Base-by-base conservation (phyloP, 2,797 vertebrate genomes). In the Pyrocephalus nanus region DNA sequence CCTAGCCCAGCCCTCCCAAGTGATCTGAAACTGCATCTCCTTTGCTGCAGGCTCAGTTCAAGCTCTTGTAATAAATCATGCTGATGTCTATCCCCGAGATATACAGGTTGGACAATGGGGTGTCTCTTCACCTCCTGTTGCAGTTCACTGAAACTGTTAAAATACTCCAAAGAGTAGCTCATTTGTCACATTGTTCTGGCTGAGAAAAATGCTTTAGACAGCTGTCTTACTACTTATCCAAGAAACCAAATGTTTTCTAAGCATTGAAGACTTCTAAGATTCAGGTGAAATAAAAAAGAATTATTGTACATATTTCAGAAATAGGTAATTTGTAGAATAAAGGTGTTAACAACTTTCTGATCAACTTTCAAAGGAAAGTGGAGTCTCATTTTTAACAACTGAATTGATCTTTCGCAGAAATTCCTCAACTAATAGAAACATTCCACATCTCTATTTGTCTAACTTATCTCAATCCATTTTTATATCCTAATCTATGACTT, bases 11-110 rank as follows among this genome's bases (percentile, higher is more conserved):
- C 65, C 89, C 78, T 95, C 87, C 81, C 65, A 50, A 47, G 51
- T 53, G 75, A 93, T 94, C 87, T 83, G 75, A 86, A 92, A 70
- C 76, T 86, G 65, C 61, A 90, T 58, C 58, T 95, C 38, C 66
- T 87, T 88, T 86, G 82, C 96, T 95, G 51, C 70, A 92, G 79
- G 72, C 91, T 86, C 43, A 38, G 78, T 87, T 93, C 71, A 89
- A 76, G 61, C 72, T 85, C 81, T 48, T 80, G 43, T 30, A 83
- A 94, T 92, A 91, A 77, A 88, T 94, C 92, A 86, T 18, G 34
- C 51, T 81, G 79, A 40, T 51, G 29, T 53, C 66, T 92, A 14
- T 78, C 65, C 60, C 47, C 11, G 58, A 86, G 82, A 93, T 75
- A 27, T 19, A 86, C 8, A 13, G 50, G 50, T 51, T 90, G 66